Percentiles rank a stretch among this genome's conserved stretches.
These are phyloP conservation scores for Microtus richardsoni DNA, from an alignment of 2,113 vertebrate genomes.

Conservation along the genomic window DNA sequence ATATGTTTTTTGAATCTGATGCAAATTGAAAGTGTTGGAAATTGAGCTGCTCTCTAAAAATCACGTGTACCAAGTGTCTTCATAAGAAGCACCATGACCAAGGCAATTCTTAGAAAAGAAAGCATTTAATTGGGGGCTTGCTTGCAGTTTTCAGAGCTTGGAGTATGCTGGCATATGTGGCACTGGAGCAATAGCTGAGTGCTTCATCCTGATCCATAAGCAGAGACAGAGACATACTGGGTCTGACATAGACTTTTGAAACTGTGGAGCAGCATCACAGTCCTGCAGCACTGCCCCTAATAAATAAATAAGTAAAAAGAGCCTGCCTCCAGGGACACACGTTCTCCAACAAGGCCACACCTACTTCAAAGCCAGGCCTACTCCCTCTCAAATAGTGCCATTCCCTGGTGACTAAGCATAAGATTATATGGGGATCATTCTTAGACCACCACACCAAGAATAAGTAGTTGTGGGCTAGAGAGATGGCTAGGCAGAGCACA, in stretches of 20 bases:
- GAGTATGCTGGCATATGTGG: not conserved
- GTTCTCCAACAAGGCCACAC: not conserved
- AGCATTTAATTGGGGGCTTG: not conserved
- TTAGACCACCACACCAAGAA: too few species aligned
- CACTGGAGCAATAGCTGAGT: not conserved
- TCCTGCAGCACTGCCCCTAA: not conserved
- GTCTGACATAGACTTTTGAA: not conserved
- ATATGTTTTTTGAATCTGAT: conserved; percentile 23
- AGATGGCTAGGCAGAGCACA: too few species aligned
- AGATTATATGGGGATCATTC: not conserved
- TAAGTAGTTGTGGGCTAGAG: not conserved
- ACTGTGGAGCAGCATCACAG: not conserved
- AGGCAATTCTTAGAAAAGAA: not conserved
- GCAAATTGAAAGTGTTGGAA: conserved; percentile 29
- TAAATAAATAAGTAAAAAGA: not conserved
- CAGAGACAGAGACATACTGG: not conserved
- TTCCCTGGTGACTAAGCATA: too few species aligned
- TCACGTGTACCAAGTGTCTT: not conserved
- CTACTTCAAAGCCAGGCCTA: not conserved
- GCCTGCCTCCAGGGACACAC: not conserved
- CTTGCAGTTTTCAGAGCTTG: not conserved
- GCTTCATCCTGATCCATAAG: not conserved
- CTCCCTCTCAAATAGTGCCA: not conserved
- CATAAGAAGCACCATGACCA: not conserved
- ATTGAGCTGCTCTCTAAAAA: not conserved